A percentile compares a stretch with the other conserved stretches of the same genome.
Evolutionary conservation across 2,888 invertebrate genomes (phyloP).

Genomic region (Nephrocerus scutellatus): DNA sequence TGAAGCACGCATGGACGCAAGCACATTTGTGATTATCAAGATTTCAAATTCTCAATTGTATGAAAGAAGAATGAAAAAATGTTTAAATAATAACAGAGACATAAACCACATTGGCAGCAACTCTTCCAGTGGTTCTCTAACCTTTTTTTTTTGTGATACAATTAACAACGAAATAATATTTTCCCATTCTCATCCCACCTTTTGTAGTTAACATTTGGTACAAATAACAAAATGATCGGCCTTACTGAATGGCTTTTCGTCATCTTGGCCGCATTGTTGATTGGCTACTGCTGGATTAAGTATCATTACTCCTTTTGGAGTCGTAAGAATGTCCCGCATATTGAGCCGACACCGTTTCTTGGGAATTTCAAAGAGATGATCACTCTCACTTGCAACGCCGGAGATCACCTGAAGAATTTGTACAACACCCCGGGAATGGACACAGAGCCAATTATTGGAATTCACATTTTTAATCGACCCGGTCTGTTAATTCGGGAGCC

Average conservation of each 20-base stretch:
- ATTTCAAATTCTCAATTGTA: too few species aligned
- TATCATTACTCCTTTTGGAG: slow-evolving; percentile 39
- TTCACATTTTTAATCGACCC: slow-evolving; percentile 48
- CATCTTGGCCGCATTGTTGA: slow-evolving; percentile 22
- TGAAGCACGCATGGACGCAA: too few species aligned
- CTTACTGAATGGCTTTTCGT: slow-evolving; percentile 29
- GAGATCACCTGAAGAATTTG: slow-evolving; percentile 39
- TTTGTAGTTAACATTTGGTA: too few species aligned
- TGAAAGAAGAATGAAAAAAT: too few species aligned
- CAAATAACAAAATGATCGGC: too few species aligned
- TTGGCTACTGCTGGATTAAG: slow-evolving; percentile 41
- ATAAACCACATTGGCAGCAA: too few species aligned
- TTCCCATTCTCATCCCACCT: too few species aligned
- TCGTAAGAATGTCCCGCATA: slow-evolving; percentile 39
- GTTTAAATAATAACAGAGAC: too few species aligned
- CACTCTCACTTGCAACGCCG: slow-evolving; percentile 31
- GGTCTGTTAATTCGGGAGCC: slow-evolving; percentile 47
- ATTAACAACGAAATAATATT: too few species aligned
- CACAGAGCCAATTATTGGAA: slow-evolving; percentile 39
- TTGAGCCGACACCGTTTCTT: slow-evolving; percentile 43
- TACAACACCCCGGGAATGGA: slow-evolving; percentile 36
- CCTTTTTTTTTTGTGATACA: too few species aligned
- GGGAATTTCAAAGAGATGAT: slow-evolving; percentile 46
- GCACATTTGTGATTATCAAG: too few species aligned
- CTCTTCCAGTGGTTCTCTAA: too few species aligned